Evolutionary conservation across 1,140 invertebrate genomes (phyloP).

Genomic region (Harpegnathos saltator): DNA sequence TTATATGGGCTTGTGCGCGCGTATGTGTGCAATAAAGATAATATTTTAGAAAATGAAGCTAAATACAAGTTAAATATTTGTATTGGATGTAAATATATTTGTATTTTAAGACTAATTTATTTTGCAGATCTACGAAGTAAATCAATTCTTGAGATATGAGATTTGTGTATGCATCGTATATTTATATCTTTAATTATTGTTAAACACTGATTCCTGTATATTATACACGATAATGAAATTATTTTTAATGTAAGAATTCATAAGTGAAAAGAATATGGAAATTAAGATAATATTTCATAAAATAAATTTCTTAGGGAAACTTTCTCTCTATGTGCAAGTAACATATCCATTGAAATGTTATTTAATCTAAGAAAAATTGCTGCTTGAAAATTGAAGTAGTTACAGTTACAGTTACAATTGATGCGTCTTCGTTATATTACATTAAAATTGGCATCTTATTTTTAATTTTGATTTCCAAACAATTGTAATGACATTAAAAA

Average conservation of each 20-base stretch:
- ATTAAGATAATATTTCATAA: neutral
- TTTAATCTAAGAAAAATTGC: neutral
- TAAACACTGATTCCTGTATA: neutral
- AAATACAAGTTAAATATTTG: no score
- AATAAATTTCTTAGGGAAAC: neutral
- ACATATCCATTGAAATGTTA: neutral
- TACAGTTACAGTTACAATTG: no score
- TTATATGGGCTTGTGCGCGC: no score
- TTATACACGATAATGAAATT: neutral
- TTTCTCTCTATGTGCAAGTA: neutral
- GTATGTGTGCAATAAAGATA: no score
- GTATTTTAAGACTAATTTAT: neutral
- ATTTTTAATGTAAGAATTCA: neutral
- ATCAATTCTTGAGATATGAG: no score
- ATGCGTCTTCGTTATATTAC: no score
- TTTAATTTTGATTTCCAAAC: no score
- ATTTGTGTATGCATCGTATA: no score
- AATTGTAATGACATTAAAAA: no score
- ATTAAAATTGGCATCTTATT: no score
- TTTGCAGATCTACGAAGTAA: neutral
- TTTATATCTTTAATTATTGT: no score
- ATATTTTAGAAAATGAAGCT: no score
- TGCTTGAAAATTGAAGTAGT: neutral
- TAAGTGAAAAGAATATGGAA: neutral
- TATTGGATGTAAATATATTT: constrained; percentile 6